Base-by-base conservation (phyloP, 2,113 vertebrate genomes). In the Grallaria varia region DNA sequence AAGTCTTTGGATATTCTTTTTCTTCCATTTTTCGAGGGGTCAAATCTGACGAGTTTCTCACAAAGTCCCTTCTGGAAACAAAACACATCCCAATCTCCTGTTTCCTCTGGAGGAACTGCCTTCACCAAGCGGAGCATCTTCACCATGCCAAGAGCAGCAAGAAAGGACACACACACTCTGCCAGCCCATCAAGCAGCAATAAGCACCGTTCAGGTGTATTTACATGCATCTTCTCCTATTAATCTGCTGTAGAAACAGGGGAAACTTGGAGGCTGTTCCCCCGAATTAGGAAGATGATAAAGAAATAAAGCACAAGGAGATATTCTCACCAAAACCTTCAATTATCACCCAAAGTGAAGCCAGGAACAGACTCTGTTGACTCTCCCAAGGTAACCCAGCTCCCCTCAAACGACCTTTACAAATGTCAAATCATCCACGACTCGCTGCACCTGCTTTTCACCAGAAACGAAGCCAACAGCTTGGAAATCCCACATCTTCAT, bases 311-410 rank as follows among this genome's bases (percentile, higher is more conserved):
- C 35, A 13, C 49, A 31, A 71, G 89, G 90, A 66, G 49, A 64
- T 84, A 53, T 33, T 82, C 85, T 55, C 67, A 22, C 35, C 84
- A 78, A 87, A 84, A 58, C 53, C 89, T 73, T 44, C 68, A 31
- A 4, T 3, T 0, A 3, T 0, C 7, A 19, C 68, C 45, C 1
- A 0, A 17, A 24, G 66, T 0, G 10, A 45, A 60, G 31, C 31
- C 59, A 3, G 22, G 53, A 40, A 33, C 3, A 27, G 71, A 4
- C 37, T 9, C 6, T 14, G 52, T 4, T 76, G 24, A 2, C 53
- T 53, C 89, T 59, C 68, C 64, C 12, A 7, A 30, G 39, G 76
- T 14, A 69, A 74, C 58, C 52, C 33, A 0, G 66, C 84, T 63
- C 6, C 60, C 90, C 87, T 31, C 37, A 9, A 5, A 49, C 0